Conservation (phyloP, 2,888 invertebrate genomes). For the Masnerella sp. region DNA sequence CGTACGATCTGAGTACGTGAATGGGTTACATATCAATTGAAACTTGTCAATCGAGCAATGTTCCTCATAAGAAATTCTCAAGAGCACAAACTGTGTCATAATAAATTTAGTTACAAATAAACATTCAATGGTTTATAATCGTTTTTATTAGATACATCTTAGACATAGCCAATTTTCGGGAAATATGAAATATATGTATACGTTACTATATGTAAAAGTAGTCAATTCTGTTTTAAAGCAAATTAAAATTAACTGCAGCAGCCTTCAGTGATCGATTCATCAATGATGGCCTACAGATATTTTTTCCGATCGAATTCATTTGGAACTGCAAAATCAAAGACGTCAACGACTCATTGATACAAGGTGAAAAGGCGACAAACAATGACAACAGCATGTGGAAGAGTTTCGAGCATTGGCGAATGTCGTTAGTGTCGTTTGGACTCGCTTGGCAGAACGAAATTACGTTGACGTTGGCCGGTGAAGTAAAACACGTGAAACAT, state of each 20-base stretch:
- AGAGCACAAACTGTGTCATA: constrained; percentile 3
- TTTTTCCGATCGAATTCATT: constrained; percentile 34
- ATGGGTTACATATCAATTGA: constrained; percentile 10
- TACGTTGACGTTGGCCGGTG: constrained; percentile 42
- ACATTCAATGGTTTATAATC: background rate
- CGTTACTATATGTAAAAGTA: background rate
- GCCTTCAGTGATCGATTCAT: constrained; percentile 20
- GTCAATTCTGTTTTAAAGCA: background rate
- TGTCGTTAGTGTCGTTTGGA: constrained; percentile 39
- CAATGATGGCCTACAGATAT: constrained; percentile 49
- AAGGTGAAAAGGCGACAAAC: constrained; percentile 43
- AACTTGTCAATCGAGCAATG: constrained; percentile 3
- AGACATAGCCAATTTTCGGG: too few species aligned
- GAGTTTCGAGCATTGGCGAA: constrained; percentile 53
- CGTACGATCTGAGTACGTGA: too few species aligned
- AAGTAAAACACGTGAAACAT: background rate
- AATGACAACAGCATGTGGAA: constrained; percentile 58
- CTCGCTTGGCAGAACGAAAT: constrained; percentile 50
- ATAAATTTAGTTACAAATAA: constrained; percentile 1
- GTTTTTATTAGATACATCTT: background rate
- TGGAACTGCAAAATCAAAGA: constrained; percentile 35
- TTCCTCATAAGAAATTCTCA: background rate
- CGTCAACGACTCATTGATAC: constrained; percentile 41
- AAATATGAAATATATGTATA: constrained; percentile 2
- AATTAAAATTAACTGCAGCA: constrained; percentile 2